A percentile compares a stretch with the other conserved stretches of the same genome.
These are phyloP conservation scores for Zophobas morio DNA, from an alignment of 1,140 invertebrate species.

Conservation along the genomic window DNA sequence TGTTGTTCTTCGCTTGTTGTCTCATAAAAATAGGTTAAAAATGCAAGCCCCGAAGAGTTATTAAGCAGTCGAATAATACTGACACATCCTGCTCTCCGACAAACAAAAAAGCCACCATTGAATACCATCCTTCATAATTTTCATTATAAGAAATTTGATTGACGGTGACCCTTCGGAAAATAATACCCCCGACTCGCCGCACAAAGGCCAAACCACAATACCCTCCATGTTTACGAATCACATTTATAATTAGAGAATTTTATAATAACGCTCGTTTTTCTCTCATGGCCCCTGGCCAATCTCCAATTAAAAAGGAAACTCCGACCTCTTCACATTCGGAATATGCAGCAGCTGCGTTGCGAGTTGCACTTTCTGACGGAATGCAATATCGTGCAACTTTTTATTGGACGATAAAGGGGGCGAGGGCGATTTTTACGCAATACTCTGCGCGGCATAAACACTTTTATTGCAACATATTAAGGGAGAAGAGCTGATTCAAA, in stretches of 20 bases:
- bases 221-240: slow-evolving; percentile 50
- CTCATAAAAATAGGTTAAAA: slow-evolving; percentile 37
- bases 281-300: slow-evolving; percentile 47
- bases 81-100: slow-evolving; percentile 26
- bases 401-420: slow-evolving; percentile 50
- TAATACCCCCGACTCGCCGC: slow-evolving; percentile 27
- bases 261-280: slow-evolving; percentile 51
- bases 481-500: slow-evolving; percentile 50
- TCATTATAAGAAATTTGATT: slow-evolving; percentile 49
- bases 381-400: slow-evolving; percentile 31
- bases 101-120: slow-evolving; percentile 13
- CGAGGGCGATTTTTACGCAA: slow-evolving; percentile 40
- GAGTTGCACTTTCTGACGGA: slow-evolving; percentile 5
- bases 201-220: slow-evolving; percentile 52
- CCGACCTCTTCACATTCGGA: slow-evolving; percentile 20
- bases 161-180: slow-evolving; percentile 41
- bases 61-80: slow-evolving; percentile 26
- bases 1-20: slow-evolving; percentile 16
- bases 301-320: slow-evolving; percentile 49
- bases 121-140: slow-evolving; percentile 41
- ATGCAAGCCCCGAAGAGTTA: slow-evolving; percentile 27
- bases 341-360: slow-evolving; percentile 41
- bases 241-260: slow-evolving; percentile 56
- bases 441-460: slow-evolving; percentile 46
- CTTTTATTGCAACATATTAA: slow-evolving; percentile 49